Conservation (phyloP, 2,888 invertebrate genomes). For the Himalopsyche japonica region DNA sequence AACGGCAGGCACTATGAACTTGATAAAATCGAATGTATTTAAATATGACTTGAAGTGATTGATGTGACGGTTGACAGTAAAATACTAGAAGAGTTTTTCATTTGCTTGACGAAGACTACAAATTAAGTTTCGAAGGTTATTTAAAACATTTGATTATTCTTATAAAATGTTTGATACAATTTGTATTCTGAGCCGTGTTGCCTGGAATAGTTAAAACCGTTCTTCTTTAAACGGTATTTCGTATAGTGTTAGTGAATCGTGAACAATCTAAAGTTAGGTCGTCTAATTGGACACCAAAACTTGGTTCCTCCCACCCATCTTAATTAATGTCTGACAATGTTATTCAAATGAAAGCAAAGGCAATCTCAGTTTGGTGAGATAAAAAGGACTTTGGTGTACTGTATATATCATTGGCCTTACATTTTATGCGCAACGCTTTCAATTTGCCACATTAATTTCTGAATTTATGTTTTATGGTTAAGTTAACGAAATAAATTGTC, state of each 20-base stretch:
- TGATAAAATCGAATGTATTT: too few relatives aligned
- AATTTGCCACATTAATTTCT: neutral
- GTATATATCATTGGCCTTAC: neutral
- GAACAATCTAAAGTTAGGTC: neutral
- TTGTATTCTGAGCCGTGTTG: too few relatives aligned
- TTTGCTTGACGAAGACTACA: too few relatives aligned
- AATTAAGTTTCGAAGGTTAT: too few relatives aligned
- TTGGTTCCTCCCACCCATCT: constrained; percentile 12
- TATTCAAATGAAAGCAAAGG: constrained; percentile 19
- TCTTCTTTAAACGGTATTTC: neutral
- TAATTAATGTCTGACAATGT: constrained; percentile 33
- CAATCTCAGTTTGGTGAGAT: neutral
- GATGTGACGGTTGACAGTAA: too few relatives aligned
- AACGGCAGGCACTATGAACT: too few relatives aligned
- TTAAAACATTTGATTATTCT: too few relatives aligned
- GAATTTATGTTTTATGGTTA: neutral
- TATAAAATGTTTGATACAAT: too few relatives aligned
- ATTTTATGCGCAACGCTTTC: neutral
- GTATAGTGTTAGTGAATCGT: neutral
- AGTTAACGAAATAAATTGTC: neutral
- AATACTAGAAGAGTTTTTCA: too few relatives aligned
- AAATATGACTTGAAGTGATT: too few relatives aligned
- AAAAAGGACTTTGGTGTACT: neutral
- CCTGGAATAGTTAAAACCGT: neutral
- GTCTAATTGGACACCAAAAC: constrained; percentile 26